These are phyloP conservation scores for Amyelois transitella DNA, from an alignment of 1,140 invertebrate species.

Conservation along the genomic window DNA sequence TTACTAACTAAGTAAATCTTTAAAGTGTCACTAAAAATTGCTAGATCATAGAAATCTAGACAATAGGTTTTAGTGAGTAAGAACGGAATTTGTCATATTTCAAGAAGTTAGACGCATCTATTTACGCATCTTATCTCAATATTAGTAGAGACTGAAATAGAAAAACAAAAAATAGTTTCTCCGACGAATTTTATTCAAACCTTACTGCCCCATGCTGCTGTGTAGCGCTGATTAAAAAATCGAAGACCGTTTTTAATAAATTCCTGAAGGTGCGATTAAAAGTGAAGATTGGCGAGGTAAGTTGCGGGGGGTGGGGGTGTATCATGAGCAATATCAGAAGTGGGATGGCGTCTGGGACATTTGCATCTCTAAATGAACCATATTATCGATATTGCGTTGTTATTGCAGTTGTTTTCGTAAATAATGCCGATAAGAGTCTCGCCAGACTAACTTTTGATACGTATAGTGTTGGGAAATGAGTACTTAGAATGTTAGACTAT, in stretches of 20 bases:
- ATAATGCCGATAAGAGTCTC: not conserved
- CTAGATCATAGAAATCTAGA: too few relatives aligned
- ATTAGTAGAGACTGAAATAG: too few relatives aligned
- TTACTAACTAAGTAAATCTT: too few relatives aligned
- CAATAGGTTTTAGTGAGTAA: too few relatives aligned
- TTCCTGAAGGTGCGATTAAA: slow-evolving; percentile 52
- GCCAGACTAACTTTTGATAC: not conserved
- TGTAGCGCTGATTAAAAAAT: slow-evolving; percentile 27
- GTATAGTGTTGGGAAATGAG: not conserved
- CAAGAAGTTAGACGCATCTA: too few relatives aligned
- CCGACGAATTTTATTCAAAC: not conserved
- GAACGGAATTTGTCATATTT: too few relatives aligned
- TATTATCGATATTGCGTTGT: slow-evolving; percentile 45
- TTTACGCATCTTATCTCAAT: too few relatives aligned
- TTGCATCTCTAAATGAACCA: slow-evolving; percentile 63
- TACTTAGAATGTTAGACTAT: too few relatives aligned
- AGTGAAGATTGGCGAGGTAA: slow-evolving; percentile 48
- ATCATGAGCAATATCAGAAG: slow-evolving; percentile 45
- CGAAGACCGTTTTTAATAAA: slow-evolving; percentile 55
- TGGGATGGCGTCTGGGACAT: slow-evolving; percentile 44
- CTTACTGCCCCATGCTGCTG: not conserved
- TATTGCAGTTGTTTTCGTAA: not conserved
- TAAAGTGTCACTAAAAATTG: too few relatives aligned
- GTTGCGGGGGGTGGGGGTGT: slow-evolving; percentile 13
- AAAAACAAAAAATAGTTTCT: too few relatives aligned